Evolutionary conservation across 2,888 invertebrate genomes (phyloP).

Genomic region (Cheilosia urbana): DNA sequence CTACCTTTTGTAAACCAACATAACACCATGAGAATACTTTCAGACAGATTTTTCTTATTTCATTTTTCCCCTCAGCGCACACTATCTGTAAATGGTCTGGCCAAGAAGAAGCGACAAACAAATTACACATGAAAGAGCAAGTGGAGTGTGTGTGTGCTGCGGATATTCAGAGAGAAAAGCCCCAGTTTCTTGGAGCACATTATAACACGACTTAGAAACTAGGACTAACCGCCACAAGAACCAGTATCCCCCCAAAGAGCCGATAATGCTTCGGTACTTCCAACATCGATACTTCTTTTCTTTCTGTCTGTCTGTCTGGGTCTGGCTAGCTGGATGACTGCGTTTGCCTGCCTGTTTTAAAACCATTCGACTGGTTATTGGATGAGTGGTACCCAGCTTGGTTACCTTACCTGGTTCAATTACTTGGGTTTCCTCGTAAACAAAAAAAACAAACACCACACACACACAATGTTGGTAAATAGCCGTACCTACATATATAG

Average conservation of each 20-base stretch:
- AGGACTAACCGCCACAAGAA: constrained; percentile 67
- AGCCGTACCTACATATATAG: neutral
- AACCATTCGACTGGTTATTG: constrained; percentile 74
- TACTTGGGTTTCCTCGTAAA: constrained; percentile 58
- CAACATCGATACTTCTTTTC: constrained; percentile 49
- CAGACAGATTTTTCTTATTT: constrained; percentile 4
- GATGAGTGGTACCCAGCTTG: constrained; percentile 66
- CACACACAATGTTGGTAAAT: constrained; percentile 36
- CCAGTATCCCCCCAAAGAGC: constrained; percentile 51
- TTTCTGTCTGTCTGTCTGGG: constrained; percentile 57
- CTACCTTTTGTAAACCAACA: neutral
- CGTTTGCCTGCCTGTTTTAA: constrained; percentile 55
- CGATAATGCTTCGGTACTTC: constrained; percentile 49
- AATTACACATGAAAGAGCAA: constrained; percentile 74
- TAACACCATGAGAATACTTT: neutral
- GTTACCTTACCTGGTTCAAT: constrained; percentile 74
- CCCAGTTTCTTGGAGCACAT: constrained; percentile 73
- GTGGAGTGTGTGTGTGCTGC: constrained; percentile 49
- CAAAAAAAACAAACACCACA: constrained; percentile 41
- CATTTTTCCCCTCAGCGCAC: neutral
- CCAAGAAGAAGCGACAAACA: constrained; percentile 11
- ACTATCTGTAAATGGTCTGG: neutral
- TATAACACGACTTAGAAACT: constrained; percentile 74
- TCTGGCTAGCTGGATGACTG: constrained; percentile 36
- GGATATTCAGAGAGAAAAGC: constrained; percentile 49